Evolutionary conservation across 2,888 invertebrate genomes (phyloP).

Genomic region (Phoronis australis): DNA sequence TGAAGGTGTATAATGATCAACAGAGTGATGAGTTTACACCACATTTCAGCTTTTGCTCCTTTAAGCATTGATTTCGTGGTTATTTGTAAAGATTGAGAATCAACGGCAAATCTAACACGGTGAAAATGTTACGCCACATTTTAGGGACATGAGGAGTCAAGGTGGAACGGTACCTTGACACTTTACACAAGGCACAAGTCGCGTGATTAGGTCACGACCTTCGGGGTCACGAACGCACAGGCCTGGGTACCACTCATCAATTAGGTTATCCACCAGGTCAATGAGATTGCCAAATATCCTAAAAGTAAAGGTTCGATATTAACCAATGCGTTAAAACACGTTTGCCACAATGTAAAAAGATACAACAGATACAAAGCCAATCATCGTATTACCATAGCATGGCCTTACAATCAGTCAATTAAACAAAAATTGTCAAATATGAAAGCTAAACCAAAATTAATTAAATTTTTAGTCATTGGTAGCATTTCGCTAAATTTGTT

Average conservation of each 20-base stretch:
- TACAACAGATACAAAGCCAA: not conserved
- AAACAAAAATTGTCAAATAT: not conserved
- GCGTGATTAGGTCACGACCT: constrained; percentile 36
- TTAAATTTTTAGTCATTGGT: not conserved
- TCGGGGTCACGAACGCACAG: constrained; percentile 35
- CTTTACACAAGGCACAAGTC: constrained; percentile 28
- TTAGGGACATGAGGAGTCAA: not conserved
- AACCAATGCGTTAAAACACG: too few species aligned
- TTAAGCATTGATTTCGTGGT: too few species aligned
- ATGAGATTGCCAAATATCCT: constrained; percentile 39
- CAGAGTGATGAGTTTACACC: too few species aligned
- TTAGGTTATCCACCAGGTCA: constrained; percentile 41
- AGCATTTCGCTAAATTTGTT: too few species aligned
- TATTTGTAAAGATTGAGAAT: too few species aligned
- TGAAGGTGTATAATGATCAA: too few species aligned
- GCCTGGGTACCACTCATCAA: constrained; percentile 50
- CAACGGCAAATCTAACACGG: too few species aligned
- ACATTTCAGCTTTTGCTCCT: too few species aligned
- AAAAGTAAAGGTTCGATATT: too few species aligned
- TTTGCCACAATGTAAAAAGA: too few species aligned
- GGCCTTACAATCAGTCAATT: not conserved
- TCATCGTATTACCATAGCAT: too few species aligned
- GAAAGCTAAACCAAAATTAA: not conserved
- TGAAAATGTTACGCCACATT: too few species aligned
- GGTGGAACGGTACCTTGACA: constrained; percentile 28